Conservation (phyloP, 2,113 vertebrate species). For the Campylorhamphus procurvoides region DNA sequence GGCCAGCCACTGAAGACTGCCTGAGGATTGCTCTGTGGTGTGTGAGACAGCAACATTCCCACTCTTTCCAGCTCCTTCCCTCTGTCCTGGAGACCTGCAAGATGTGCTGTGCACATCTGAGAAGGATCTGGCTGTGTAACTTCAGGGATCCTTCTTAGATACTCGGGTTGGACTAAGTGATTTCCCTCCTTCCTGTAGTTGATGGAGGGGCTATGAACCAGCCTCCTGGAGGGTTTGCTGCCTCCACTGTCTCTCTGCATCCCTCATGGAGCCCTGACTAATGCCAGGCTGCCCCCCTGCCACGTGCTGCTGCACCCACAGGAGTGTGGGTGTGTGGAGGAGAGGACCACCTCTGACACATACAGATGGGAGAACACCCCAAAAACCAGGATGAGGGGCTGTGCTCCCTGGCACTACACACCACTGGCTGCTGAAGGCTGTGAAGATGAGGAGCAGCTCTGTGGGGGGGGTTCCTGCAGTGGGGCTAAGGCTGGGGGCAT, state of each 20-base stretch:
- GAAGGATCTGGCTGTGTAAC: not conserved
- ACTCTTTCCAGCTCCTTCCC: not conserved
- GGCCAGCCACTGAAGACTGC: not conserved
- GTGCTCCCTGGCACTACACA: not conserved
- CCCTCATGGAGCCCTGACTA: fast-evolving
- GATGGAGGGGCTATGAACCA: not conserved
- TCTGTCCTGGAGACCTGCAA: fast-evolving
- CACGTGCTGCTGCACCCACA: not conserved
- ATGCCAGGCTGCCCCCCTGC: not conserved
- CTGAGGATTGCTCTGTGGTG: not conserved
- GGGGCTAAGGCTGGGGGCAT: not conserved
- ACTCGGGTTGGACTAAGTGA: not conserved
- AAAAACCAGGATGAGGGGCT: not conserved
- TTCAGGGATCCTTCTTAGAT: not conserved
- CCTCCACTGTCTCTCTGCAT: not conserved
- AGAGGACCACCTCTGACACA: fast-evolving
- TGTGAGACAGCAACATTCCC: not conserved
- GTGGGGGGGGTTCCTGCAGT: not conserved
- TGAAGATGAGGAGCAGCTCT: not conserved
- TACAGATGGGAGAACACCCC: fast-evolving
- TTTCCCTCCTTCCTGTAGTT: not conserved
- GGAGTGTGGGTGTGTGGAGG: fast-evolving
- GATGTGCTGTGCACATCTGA: not conserved
- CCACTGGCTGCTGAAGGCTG: not conserved
- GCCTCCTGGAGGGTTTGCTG: not conserved